Conservation (phyloP, 2,113 vertebrate species). For the Heloderma charlesbogerti region DNA sequence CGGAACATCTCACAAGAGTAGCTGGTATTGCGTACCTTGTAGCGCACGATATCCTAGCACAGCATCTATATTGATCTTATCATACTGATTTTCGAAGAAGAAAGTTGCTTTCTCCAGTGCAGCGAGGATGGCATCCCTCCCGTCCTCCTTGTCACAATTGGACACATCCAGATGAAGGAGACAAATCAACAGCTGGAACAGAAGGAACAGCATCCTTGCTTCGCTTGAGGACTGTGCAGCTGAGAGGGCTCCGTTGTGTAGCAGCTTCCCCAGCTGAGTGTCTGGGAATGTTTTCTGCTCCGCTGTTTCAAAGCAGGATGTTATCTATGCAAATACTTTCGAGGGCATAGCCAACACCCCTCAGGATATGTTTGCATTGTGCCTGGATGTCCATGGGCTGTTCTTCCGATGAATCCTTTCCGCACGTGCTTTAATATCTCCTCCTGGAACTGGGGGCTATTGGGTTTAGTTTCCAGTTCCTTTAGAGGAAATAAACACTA, state of each 20-base stretch:
- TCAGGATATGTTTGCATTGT: background rate
- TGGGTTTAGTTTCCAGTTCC: background rate
- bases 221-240: background rate
- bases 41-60: constrained; percentile 82
- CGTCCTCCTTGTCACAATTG: constrained; percentile 2
- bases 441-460: too few species aligned
- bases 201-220: constrained; percentile 6
- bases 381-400: background rate
- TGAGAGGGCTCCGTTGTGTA: background rate
- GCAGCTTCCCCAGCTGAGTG: background rate
- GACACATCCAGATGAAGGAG: background rate
- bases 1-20: background rate
- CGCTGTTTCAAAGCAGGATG: background rate
- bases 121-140: constrained; percentile 76
- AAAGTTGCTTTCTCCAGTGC: constrained; percentile 76
- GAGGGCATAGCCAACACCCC: background rate
- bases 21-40: constrained; percentile 74
- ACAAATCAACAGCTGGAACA: background rate
- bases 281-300: background rate
- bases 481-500: background rate
- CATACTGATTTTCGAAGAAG: constrained; percentile 81
- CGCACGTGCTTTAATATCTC: background rate
- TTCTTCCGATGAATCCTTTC: background rate
- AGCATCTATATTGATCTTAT: constrained; percentile 84
- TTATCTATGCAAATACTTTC: background rate